Evolutionary conservation across 2,113 vertebrate species (phyloP), one percentile per base, ranked within the genome.

Genomic region (Procapra przewalskii): DNA sequence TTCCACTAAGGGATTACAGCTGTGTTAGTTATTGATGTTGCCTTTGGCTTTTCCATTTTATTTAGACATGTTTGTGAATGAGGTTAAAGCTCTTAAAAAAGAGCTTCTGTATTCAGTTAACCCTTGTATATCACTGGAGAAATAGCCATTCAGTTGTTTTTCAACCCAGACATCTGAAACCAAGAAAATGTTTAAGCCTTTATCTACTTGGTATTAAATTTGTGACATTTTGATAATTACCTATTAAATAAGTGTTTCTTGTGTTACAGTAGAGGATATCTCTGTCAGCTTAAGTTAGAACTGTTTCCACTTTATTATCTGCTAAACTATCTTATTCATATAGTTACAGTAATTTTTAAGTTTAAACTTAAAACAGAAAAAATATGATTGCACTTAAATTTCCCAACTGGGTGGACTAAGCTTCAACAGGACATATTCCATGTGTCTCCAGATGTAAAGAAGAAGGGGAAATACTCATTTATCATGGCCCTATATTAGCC

Each of bases 341-440:
- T 1, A 60, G 77, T 94, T 84, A 79, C 31, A 90, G 64, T 80
- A 64, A 54, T 83, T 92, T 71, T 9, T 7, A 84, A 85, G n/a
- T 91, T 91, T 94, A 96, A 91, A 75, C 71, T 60, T 71, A 45
- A 96, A 96, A 81, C 83, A 55, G 52, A 85, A 75, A 87, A 95
- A 93, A 79, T 86, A 71, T 21, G 25, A 40, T 90, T 90, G 23
- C 33, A 60, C 90, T 88, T 96, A 90, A 85, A 59, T 85, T 92
- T 88, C 88, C 60, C 60, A 79, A 33, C 36, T 15, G 31, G 21
- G 50, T 36, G 48, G 36, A 62, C 62, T 67, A n/a, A 59, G 62
- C 84, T 80, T 89, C 57, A 10, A 21, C 36, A 91, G 71, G 43
- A 54, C 29, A 33, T 71, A 14, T 10, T 43, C 33, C 7, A 1